Evolutionary conservation across 2,113 vertebrate genomes (phyloP), one percentile per base, ranked within the genome.

Genomic region (Chauna torquata): DNA sequence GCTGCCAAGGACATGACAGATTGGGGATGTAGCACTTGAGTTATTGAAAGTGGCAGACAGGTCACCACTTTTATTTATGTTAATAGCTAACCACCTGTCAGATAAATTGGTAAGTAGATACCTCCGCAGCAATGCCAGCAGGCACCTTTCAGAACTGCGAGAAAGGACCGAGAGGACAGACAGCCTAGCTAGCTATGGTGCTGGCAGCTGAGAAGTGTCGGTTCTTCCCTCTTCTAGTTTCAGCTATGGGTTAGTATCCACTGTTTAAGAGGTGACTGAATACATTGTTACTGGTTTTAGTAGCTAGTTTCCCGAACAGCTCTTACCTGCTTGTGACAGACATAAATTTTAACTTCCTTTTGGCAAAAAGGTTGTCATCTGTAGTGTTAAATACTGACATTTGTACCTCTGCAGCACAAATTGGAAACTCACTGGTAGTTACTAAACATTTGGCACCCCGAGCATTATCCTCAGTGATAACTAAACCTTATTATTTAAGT

Each of bases 41-140:
- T 95, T 95, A 96, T 93, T 95, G 95, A 45, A 97, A 92, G 91
- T 93, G 94, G 94, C 96, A 97, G 94, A 95, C 94, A 82, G 96
- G 97, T 96, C 95, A 95, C 88, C 62, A 92, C 91, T 95, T 97
- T 82, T 92, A 95, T 94, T 95, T 96, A 88, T 88, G 94, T 90
- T 96, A 95, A 97, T 86, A 85, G 82, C 91, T 92, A 95, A 94
- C 95, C 95, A 95, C 96, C 94, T 97, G 97, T 94, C 95, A 95
- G 92, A 79, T 89, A 70, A 94, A 96, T 93, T 80, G 64, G 92
- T 86, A 45, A 90, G 88, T 42, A 77, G 88, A 82, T 87, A 74
- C 89, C 83, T 89, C 83, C 81, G 36, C 57, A 93, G 83, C 61
- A 91, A 47, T 66, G 91, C 86, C 91, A 97, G 88, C 90, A 96